Evolutionary conservation across 2,888 invertebrate species (phyloP).

Genomic region (Monoplex corrugatus): DNA sequence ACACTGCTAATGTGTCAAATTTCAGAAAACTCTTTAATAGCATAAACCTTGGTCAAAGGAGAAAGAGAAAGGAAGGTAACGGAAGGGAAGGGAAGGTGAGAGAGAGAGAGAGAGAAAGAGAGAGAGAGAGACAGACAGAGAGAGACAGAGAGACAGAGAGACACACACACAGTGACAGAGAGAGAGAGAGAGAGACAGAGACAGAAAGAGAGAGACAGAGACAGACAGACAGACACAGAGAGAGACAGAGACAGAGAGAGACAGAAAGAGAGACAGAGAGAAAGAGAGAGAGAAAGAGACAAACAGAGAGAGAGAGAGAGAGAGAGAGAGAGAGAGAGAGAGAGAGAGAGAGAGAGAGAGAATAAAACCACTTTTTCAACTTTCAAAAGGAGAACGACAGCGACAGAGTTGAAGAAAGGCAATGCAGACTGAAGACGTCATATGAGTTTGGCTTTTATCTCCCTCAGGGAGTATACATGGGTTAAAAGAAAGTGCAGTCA

Average conservation of each 20-base stretch:
- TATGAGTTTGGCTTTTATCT: no score
- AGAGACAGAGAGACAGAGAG: slow-evolving; percentile 25
- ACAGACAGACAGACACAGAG: no score
- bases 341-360: neutral
- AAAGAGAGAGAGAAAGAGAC: neutral
- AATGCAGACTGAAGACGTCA: no score
- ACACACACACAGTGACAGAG: neutral
- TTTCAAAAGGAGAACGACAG: no score
- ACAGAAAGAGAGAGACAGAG: no score
- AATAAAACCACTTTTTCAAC: no score
- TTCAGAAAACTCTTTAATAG: no score
- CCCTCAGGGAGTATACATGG: no score
- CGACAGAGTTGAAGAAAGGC: no score
- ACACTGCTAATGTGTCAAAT: no score
- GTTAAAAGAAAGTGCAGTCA: no score
- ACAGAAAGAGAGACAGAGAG: neutral
- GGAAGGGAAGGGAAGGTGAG: neutral
- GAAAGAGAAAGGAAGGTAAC: neutral
- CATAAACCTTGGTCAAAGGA: neutral
- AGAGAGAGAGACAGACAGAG: slow-evolving; percentile 28
- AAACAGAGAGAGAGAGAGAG: neutral
- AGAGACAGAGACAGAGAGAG: slow-evolving; percentile 20
- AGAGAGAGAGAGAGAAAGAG: slow-evolving; percentile 21
- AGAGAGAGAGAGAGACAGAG: neutral
- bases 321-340: neutral